These are phyloP conservation scores for Solenopsis invicta DNA, from an alignment of 1,140 invertebrate species.

Conservation along the genomic window DNA sequence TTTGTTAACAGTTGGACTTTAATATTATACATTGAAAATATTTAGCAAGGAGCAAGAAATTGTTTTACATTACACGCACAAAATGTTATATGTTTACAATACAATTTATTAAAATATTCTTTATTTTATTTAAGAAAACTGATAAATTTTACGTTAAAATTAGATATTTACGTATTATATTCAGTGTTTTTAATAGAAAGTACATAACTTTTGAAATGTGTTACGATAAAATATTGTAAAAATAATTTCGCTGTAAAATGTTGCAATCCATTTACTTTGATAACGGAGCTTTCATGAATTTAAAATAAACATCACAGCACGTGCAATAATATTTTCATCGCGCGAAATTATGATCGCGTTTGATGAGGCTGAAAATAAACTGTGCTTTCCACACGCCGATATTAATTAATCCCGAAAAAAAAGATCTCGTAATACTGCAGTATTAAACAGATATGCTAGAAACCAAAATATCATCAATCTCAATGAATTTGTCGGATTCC, in stretches of 20 bases:
- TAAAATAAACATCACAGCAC: slow-evolving; percentile 3
- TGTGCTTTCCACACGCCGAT: not conserved
- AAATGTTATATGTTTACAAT: not conserved
- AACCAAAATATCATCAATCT: not conserved
- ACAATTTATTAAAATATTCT: not conserved
- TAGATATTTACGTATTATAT: not conserved
- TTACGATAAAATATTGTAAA: slow-evolving; percentile 26
- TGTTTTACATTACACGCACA: not conserved
- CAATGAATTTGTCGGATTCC: not conserved
- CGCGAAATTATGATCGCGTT: slow-evolving; percentile 24
- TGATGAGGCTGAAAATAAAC: slow-evolving; percentile 12
- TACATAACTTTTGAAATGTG: slow-evolving; percentile 1
- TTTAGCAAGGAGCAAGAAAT: not conserved
- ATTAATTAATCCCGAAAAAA: slow-evolving; percentile 35
- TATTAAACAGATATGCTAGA: not conserved
- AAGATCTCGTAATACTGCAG: not conserved
- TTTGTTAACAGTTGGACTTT: not conserved
- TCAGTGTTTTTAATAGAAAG: not conserved
- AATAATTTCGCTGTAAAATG: slow-evolving; percentile 29
- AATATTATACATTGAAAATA: not conserved
- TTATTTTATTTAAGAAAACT: slow-evolving; percentile 8
- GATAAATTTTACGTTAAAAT: not conserved
- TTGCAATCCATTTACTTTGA: slow-evolving; percentile 42
- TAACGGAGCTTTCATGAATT: slow-evolving; percentile 36
- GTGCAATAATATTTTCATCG: slow-evolving; percentile 42